These are phyloP conservation scores for Pseudochirops cupreus DNA, from an alignment of 2,797 vertebrate genomes.

Conservation along the genomic window DNA sequence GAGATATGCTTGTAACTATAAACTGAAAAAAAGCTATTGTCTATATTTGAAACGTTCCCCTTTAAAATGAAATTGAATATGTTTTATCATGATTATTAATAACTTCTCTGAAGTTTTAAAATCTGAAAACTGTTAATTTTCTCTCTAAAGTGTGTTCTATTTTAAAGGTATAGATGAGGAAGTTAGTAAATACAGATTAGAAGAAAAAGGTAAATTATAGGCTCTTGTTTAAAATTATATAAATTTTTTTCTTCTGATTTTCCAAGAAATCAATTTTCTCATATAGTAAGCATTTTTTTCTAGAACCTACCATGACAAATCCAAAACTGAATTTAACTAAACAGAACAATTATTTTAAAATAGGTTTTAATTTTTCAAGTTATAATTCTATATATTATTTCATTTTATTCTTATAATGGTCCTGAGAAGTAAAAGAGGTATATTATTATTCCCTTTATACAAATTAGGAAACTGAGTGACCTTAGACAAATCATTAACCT, in stretches of 20 bases:
- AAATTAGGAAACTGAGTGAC: not conserved
- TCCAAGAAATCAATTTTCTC: constrained; percentile 28
- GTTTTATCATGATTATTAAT: not conserved
- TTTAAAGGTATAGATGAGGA: not conserved
- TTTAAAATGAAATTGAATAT: not conserved
- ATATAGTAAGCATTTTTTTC: constrained; percentile 42
- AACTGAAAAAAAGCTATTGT: not conserved
- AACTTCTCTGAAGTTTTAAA: constrained; percentile 42
- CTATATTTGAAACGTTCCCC: not conserved
- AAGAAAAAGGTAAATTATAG: constrained; percentile 16
- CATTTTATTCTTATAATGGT: not conserved
- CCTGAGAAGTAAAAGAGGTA: not conserved
- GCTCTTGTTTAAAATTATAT: constrained; percentile 16
- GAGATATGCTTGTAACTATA: not conserved
- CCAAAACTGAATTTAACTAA: constrained; percentile 35
- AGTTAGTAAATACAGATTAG: not conserved
- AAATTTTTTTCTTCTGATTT: constrained; percentile 25
- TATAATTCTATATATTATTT: not conserved
- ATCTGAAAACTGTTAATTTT: constrained; percentile 29
- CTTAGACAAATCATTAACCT: not conserved
- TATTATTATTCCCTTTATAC: not conserved
- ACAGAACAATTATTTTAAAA: not conserved
- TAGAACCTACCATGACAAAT: constrained; percentile 35
- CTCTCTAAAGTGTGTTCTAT: constrained; percentile 22
- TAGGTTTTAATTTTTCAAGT: not conserved